phyloP scores from a whole-genome alignment of 2,888 invertebrate species.

The Pollenia griseotomentosa region DNA sequence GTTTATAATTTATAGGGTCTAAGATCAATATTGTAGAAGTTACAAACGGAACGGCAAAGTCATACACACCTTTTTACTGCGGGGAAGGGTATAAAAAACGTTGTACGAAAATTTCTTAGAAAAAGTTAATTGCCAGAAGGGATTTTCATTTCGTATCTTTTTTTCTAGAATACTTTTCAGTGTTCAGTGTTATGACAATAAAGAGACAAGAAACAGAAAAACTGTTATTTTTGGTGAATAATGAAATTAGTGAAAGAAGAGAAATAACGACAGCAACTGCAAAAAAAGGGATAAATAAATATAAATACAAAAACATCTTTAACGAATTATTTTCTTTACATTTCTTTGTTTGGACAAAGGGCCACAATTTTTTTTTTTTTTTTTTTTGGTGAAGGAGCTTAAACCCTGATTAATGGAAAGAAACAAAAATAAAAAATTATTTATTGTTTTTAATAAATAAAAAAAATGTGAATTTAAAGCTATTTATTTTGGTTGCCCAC shows the following conservation, averaged over 20 bases:
- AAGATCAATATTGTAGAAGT: too few species aligned
- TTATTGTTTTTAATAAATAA: neutral
- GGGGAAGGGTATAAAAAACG: neutral
- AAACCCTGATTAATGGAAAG: neutral
- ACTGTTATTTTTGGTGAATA: neutral
- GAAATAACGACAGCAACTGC: neutral
- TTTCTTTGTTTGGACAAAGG: neutral
- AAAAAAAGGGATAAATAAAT: neutral
- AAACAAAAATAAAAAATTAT: neutral
- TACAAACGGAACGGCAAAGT: too few species aligned
- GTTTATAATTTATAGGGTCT: too few species aligned
- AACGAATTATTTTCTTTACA: neutral
- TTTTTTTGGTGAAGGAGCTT: neutral
- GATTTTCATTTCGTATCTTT: slow-evolving; percentile 1
- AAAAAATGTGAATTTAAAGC: neutral
- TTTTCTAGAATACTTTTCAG: neutral
- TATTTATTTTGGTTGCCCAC: too few species aligned
- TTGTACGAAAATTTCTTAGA: neutral
- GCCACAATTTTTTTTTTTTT: neutral
- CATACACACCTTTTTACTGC: too few species aligned
- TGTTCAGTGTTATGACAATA: neutral
- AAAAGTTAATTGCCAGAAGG: slow-evolving; percentile 38
- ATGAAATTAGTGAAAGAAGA: neutral
- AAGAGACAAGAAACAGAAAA: neutral
- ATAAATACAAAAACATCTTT: neutral